These are phyloP conservation scores for Andrena haemorrhoa DNA, from an alignment of 2,888 invertebrate genomes.

Conservation along the genomic window DNA sequence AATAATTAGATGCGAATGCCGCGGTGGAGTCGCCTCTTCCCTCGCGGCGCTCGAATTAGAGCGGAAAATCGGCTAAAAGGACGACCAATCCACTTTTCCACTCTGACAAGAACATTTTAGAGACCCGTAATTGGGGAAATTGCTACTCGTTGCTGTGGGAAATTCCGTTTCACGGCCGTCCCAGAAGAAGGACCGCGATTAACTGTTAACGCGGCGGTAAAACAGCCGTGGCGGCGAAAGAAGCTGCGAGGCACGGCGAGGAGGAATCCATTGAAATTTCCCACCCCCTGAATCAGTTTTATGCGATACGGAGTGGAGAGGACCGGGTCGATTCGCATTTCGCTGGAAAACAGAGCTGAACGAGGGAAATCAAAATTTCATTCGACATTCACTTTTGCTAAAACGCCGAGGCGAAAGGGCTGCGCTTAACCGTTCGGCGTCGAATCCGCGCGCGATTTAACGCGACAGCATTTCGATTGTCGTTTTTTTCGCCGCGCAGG, in stretches of 20 bases:
- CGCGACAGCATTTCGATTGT: not conserved
- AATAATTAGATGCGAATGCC: slow-evolving; percentile 41
- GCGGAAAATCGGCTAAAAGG: slow-evolving; percentile 39
- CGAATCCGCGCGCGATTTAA: not conserved
- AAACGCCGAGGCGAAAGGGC: not conserved
- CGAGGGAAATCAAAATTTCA: not conserved
- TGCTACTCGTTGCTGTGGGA: slow-evolving; percentile 9
- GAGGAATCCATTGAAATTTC: not conserved
- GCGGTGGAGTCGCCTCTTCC: slow-evolving; percentile 10
- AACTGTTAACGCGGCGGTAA: not conserved
- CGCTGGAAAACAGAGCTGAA: not conserved
- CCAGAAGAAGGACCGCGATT: slow-evolving; percentile 5
- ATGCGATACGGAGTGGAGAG: not conserved
- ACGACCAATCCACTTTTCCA: slow-evolving; percentile 33
- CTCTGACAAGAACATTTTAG: slow-evolving; percentile 15
- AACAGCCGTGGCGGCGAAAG: not conserved
- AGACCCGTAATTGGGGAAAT: slow-evolving; percentile 25
- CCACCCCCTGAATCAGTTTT: not conserved
- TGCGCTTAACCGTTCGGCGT: not conserved
- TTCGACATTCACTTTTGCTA: not conserved
- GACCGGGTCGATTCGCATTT: no score
- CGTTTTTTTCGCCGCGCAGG: no score
- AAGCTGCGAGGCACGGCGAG: not conserved
- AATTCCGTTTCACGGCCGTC: slow-evolving; percentile 3
- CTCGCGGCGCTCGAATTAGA: slow-evolving; percentile 12